Evolutionary conservation across 2,888 invertebrate species (phyloP).

Genomic region (Norana najaformis): DNA sequence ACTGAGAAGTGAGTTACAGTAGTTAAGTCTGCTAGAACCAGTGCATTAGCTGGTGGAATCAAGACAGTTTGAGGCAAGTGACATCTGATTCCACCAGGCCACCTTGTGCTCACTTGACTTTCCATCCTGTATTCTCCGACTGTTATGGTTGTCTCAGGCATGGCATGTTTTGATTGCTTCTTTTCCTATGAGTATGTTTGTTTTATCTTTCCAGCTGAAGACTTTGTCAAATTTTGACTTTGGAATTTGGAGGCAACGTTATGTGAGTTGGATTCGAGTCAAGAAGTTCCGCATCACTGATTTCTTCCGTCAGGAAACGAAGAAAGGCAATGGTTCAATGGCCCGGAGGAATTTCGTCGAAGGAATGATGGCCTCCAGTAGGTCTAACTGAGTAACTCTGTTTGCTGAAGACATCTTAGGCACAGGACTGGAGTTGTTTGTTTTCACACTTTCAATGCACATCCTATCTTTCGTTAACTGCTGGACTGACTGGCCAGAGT

Average conservation of each 20-base stretch:
- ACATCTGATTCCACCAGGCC: too few relatives aligned
- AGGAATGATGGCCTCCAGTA: constrained; percentile 60
- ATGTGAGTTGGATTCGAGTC: constrained; percentile 60
- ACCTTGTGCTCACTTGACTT: too few relatives aligned
- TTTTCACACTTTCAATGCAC: neutral
- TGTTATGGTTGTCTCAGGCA: too few relatives aligned
- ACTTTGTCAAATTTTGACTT: constrained; percentile 62
- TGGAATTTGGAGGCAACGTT: constrained; percentile 59
- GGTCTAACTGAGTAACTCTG: constrained; percentile 40
- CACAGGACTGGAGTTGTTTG: neutral
- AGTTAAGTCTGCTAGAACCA: too few relatives aligned
- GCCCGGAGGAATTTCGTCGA: constrained; percentile 59
- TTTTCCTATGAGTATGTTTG: neutral
- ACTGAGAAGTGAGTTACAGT: too few relatives aligned
- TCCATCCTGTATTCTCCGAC: too few relatives aligned
- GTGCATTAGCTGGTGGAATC: too few relatives aligned
- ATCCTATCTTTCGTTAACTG: neutral
- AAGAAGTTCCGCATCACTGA: constrained; percentile 62
- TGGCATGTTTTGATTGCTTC: too few relatives aligned
- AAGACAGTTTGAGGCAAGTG: too few relatives aligned
- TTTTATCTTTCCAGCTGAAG: constrained; percentile 58
- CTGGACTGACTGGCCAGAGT: neutral
- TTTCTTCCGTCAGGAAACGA: constrained; percentile 61
- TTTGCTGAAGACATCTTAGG: neutral
- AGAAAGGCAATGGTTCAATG: constrained; percentile 56